These are phyloP conservation scores for Ageneiosus marmoratus DNA, from an alignment of 2,113 vertebrate genomes.

Conservation along the genomic window DNA sequence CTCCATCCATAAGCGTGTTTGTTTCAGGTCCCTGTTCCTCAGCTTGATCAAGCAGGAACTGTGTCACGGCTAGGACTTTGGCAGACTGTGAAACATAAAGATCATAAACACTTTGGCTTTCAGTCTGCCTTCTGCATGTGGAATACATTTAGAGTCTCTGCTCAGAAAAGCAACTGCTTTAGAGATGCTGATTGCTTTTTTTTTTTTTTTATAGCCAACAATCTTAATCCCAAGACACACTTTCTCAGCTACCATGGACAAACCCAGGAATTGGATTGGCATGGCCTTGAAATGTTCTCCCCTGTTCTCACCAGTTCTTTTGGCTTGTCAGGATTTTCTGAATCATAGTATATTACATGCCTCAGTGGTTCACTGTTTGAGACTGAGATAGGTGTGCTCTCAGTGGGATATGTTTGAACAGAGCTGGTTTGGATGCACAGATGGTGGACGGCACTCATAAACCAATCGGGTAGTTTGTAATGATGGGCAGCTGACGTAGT, in stretches of 20 bases:
- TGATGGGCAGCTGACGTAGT: slow-evolving; percentile 40
- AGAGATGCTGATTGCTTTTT: background rate
- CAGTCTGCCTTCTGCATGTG: background rate
- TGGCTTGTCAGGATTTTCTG: background rate
- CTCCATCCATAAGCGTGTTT: slow-evolving; percentile 40
- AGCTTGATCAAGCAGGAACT: slow-evolving; percentile 1
- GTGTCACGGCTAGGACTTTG: slow-evolving; percentile 5
- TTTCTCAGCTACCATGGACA: background rate
- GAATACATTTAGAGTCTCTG: slow-evolving; percentile 4
- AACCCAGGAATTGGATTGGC: background rate
- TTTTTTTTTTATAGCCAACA: background rate
- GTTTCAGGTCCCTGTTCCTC: slow-evolving; percentile 24
- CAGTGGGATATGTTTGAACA: slow-evolving; percentile 4
- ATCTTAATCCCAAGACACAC: background rate
- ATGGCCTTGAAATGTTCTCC: background rate
- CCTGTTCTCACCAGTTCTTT: background rate
- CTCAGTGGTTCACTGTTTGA: background rate
- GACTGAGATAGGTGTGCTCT: background rate
- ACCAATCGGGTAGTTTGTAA: slow-evolving; percentile 11
- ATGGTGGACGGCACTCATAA: slow-evolving; percentile 43
- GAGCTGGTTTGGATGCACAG: slow-evolving; percentile 29
- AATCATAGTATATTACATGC: slow-evolving; percentile 1
- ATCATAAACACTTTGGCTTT: slow-evolving; percentile 27
- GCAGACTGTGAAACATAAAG: slow-evolving; percentile 14
- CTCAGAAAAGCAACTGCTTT: background rate